Evolutionary conservation across 2,888 invertebrate genomes (phyloP).

Genomic region (Ryuthela nishihirai): DNA sequence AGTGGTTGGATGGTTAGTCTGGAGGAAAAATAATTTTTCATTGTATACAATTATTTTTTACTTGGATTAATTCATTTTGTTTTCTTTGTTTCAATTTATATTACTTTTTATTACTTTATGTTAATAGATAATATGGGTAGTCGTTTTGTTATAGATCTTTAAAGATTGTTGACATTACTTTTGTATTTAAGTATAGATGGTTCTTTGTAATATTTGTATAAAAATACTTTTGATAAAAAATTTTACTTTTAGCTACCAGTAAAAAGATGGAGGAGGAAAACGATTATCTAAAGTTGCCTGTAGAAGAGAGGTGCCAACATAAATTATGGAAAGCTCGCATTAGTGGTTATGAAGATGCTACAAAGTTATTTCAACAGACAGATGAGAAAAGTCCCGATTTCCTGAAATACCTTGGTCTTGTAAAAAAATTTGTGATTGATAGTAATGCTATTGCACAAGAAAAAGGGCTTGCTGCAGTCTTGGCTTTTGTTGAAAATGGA

Average conservation of each 20-base stretch:
- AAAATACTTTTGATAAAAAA: no score
- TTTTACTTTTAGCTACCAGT: background rate
- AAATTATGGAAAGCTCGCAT: conserved; percentile 95
- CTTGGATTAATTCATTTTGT: no score
- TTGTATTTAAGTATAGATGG: no score
- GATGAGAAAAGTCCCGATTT: conserved; percentile 94
- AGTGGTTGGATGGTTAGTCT: no score
- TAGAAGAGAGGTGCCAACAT: conserved; percentile 88
- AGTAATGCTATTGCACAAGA: conserved; percentile 94
- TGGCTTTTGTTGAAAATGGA: conserved; percentile 88
- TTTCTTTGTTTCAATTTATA: no score
- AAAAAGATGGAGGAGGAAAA: conserved; percentile 47
- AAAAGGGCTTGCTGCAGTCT: conserved; percentile 85
- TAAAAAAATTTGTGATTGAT: conserved; percentile 92
- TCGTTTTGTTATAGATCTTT: no score
- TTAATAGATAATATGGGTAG: no score
- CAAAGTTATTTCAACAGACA: conserved; percentile 79
- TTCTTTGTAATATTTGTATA: no score
- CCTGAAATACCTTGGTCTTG: conserved; percentile 80
- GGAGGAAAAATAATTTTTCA: no score
- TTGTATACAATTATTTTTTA: no score
- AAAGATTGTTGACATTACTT: no score
- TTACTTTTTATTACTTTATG: no score
- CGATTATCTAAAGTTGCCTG: conserved; percentile 52
- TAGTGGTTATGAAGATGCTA: conserved; percentile 89